Conservation (phyloP, 2,888 invertebrate species). For the Drepanosiphum platanoidis region DNA sequence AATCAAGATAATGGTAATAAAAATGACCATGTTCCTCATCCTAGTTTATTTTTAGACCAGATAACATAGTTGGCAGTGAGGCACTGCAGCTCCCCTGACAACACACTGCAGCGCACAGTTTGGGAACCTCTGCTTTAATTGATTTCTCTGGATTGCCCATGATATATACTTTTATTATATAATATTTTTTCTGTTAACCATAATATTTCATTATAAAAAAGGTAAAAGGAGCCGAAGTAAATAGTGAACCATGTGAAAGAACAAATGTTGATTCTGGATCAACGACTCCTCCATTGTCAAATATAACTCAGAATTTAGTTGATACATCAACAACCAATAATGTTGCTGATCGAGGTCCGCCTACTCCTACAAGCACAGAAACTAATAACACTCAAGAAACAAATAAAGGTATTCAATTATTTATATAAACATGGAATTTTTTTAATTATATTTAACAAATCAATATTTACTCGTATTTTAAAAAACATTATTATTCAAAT, state of each 20-base stretch:
- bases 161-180: no score
- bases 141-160: no score
- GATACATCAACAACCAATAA: conserved; percentile 52
- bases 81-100: no score
- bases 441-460: background rate
- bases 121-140: no score
- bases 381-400: conserved; percentile 68
- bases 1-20: no score
- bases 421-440: background rate
- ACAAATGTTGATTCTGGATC: conserved; percentile 59
- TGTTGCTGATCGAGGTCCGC: conserved; percentile 67
- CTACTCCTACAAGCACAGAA: conserved; percentile 82
- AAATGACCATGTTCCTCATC: no score
- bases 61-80: no score
- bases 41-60: no score
- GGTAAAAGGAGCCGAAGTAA: conserved; percentile 53
- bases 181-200: background rate
- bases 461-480: background rate
- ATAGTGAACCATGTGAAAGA: conserved; percentile 54
- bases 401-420: conserved; percentile 46
- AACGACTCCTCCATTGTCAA: conserved; percentile 58
- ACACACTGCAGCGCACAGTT: no score
- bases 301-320: conserved; percentile 51
- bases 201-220: conserved; percentile 3
- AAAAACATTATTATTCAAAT: background rate